Percentiles rank a stretch among this genome's conserved stretches.
Evolutionary conservation across 2,113 vertebrate species (phyloP).

Genomic region (Podarcis cretensis): DNA sequence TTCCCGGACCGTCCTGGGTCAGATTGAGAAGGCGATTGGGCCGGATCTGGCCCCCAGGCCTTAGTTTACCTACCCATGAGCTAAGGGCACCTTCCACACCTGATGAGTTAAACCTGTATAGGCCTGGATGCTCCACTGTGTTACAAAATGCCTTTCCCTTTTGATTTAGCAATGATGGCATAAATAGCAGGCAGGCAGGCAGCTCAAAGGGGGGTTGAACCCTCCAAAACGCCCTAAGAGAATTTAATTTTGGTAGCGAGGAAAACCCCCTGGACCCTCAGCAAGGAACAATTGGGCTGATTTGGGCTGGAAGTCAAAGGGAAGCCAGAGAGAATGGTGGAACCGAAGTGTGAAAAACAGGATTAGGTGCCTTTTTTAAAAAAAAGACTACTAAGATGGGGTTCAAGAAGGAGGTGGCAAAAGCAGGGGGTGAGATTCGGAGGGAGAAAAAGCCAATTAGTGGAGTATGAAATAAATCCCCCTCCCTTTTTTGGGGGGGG

Average conservation of each 20-base stretch:
- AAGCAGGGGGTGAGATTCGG: constrained; percentile 19
- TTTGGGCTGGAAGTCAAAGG: constrained; percentile 48
- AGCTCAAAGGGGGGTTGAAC: neutral
- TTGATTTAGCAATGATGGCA: neutral
- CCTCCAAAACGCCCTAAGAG: neutral
- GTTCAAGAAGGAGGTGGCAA: constrained; percentile 40
- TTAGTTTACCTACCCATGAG: too few species aligned
- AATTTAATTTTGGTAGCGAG: constrained; percentile 38
- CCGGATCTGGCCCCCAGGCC: too few species aligned
- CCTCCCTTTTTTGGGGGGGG: neutral
- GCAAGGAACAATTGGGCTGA: constrained; percentile 30
- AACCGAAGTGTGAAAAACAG: constrained; percentile 53
- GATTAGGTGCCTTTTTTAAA: constrained; percentile 39
- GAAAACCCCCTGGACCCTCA: constrained; percentile 30
- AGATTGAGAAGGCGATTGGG: too few species aligned
- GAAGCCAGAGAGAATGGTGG: constrained; percentile 42
- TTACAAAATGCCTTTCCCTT: neutral
- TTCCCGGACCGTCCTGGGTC: too few species aligned
- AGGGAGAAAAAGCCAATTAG: constrained; percentile 63
- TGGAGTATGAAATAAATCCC: constrained; percentile 38
- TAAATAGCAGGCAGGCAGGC: neutral
- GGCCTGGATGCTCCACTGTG: neutral
- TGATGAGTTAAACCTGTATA: neutral
- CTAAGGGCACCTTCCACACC: neutral
- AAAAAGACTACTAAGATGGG: constrained; percentile 41